Evolutionary conservation across 2,888 invertebrate genomes (phyloP).

Genomic region (Drosophila antonietae): DNA sequence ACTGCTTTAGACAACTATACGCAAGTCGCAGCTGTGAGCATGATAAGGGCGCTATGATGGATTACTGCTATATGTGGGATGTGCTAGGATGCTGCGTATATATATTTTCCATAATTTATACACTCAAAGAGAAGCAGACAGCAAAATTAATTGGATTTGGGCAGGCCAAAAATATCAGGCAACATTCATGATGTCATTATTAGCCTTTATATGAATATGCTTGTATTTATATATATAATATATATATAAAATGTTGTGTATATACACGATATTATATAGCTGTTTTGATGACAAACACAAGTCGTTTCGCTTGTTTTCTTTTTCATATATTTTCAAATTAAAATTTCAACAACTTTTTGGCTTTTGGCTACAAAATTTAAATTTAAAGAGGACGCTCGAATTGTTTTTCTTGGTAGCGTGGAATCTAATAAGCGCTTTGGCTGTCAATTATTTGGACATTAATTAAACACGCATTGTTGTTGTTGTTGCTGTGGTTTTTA

Average conservation of each 20-base stretch:
- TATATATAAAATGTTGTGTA: constrained; percentile 10
- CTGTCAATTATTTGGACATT: constrained; percentile 65
- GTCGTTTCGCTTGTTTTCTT: constrained; percentile 26
- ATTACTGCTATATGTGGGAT: background rate
- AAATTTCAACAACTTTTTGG: constrained; percentile 41
- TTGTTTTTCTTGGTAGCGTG: constrained; percentile 5
- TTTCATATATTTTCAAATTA: constrained; percentile 45
- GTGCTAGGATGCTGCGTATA: background rate
- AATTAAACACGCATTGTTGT: constrained; percentile 54
- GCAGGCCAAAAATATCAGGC: constrained; percentile 14
- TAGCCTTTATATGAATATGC: constrained; percentile 18
- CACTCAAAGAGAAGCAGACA: background rate
- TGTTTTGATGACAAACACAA: constrained; percentile 49
- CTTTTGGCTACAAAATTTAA: background rate
- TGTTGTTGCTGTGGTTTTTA: constrained; percentile 12
- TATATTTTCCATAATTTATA: constrained; percentile 1
- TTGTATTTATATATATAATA: constrained; percentile 15
- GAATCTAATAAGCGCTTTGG: constrained; percentile 27
- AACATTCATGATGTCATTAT: constrained; percentile 56
- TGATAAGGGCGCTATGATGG: constrained; percentile 6
- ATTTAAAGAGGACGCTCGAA: background rate
- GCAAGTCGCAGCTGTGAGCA: background rate
- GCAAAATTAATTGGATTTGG: constrained; percentile 54
- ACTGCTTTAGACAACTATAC: background rate
- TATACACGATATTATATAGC: constrained; percentile 8